phyloP scores from a whole-genome alignment of 2,113 vertebrate genomes.

The Apus apus region DNA sequence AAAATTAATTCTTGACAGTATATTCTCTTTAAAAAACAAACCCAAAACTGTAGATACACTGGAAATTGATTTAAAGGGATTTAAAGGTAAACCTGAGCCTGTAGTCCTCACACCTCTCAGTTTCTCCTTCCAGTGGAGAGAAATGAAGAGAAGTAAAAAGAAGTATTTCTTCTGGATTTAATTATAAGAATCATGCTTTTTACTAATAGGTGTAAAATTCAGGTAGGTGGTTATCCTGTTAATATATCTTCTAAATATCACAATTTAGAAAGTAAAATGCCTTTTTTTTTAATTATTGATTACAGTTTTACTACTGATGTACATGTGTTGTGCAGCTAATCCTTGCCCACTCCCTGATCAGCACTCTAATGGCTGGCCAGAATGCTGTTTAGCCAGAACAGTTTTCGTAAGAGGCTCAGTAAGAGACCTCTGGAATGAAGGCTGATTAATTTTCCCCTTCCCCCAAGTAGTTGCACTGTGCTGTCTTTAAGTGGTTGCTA shows the following conservation, averaged over 20 bases:
- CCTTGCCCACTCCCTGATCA: neutral
- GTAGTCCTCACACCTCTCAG: neutral
- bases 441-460: conserved; percentile 55
- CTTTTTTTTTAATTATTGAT: neutral
- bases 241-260: neutral
- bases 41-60: neutral
- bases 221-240: neutral
- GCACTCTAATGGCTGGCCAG: neutral
- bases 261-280: neutral
- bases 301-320: neutral
- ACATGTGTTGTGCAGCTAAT: neutral
- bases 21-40: neutral
- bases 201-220: neutral
- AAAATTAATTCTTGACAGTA: neutral
- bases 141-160: neutral
- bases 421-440: conserved; percentile 49
- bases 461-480: conserved; percentile 67
- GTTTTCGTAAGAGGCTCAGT: conserved; percentile 1
- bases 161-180: neutral
- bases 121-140: neutral
- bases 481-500: conserved; percentile 74
- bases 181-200: neutral
- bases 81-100: neutral
- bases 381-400: neutral
- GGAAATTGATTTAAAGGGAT: neutral